phyloP scores from a whole-genome alignment of 1,140 invertebrate genomes.

The Nasonia giraulti region DNA sequence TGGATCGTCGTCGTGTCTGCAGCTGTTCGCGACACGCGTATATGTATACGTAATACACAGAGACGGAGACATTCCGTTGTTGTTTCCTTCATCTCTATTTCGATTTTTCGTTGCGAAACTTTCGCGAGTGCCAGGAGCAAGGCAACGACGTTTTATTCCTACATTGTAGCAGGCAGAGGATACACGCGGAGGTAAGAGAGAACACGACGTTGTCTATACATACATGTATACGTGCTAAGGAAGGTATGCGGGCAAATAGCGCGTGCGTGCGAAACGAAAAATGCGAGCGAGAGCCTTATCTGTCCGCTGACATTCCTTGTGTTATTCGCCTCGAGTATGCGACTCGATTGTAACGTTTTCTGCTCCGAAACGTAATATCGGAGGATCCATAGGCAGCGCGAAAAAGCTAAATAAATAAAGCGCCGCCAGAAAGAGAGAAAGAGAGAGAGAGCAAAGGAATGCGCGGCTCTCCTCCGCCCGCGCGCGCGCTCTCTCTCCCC shows the following conservation, averaged over 20 bases:
- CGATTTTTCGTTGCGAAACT: neutral
- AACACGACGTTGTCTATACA: neutral
- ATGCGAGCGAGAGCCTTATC: neutral
- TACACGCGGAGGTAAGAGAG: constrained; percentile 20
- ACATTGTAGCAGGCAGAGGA: neutral
- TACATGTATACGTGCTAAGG: neutral
- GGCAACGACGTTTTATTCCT: neutral
- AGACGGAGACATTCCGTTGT: neutral
- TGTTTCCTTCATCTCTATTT: neutral
- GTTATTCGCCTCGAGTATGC: neutral
- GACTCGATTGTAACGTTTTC: neutral
- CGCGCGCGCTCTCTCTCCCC: constrained; percentile 5
- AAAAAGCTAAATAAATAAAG: neutral
- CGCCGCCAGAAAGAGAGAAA: neutral
- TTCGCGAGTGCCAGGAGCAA: constrained; percentile 45
- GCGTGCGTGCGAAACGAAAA: neutral
- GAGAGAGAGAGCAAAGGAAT: constrained; percentile 53
- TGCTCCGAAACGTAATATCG: neutral
- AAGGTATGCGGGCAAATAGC: neutral
- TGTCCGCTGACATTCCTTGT: neutral
- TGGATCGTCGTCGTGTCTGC: neutral
- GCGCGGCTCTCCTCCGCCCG: constrained; percentile 51
- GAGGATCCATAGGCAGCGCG: neutral
- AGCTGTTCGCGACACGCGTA: neutral
- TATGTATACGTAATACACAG: neutral